Evolutionary conservation across 2,113 vertebrate genomes (phyloP).

Genomic region (Muscicapa adusta): DNA sequence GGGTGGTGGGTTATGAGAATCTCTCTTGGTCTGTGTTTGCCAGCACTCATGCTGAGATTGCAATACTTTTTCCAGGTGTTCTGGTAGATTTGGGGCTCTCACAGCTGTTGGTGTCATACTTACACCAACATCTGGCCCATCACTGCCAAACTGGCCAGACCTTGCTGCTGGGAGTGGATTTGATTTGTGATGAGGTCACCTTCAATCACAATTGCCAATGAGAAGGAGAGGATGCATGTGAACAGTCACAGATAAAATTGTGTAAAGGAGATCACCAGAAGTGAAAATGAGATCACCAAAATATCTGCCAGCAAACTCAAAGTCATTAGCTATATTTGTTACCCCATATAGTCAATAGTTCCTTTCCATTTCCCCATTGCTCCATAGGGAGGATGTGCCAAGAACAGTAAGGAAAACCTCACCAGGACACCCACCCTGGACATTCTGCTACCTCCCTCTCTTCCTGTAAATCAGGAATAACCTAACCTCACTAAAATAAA

Average conservation of each 20-base stretch:
- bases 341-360: background rate
- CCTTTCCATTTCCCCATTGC: background rate
- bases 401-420: background rate
- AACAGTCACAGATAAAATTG: fast-evolving
- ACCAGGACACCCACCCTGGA: background rate
- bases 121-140: background rate
- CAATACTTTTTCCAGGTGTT: background rate
- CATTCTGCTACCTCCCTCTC: background rate
- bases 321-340: background rate
- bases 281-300: background rate
- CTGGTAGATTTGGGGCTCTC: background rate
- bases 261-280: background rate
- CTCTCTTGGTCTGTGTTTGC: background rate
- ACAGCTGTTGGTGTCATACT: background rate
- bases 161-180: background rate
- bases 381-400: background rate
- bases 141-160: background rate
- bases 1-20: background rate
- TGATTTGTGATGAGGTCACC: background rate
- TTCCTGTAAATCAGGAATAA: background rate
- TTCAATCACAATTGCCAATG: background rate
- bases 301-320: background rate
- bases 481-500: background rate
- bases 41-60: background rate
- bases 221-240: background rate